Conservation (phyloP, 2,113 vertebrate genomes). For the Apistogramma diplotaenia region DNA sequence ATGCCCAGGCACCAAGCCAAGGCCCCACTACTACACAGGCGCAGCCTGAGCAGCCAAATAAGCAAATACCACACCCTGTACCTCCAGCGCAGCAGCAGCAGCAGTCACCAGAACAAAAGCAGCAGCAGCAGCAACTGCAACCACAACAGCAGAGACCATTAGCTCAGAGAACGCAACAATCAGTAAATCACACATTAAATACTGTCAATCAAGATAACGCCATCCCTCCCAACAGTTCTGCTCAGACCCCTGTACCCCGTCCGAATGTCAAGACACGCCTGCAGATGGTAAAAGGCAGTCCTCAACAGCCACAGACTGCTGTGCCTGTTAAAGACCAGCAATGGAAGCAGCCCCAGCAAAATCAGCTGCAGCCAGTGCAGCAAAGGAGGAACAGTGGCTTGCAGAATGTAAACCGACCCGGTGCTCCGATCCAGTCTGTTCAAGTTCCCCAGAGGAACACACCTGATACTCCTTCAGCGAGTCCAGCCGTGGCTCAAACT, state of each 20-base stretch:
- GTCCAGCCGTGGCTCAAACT: constrained; percentile 60
- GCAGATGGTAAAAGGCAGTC: constrained; percentile 55
- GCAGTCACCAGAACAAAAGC: background rate
- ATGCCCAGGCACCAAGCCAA: constrained; percentile 70
- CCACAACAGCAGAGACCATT: constrained; percentile 61
- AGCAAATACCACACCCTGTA: constrained; percentile 20
- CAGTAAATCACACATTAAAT: constrained; percentile 34
- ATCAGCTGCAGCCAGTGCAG: constrained; percentile 56
- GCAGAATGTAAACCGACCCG: constrained; percentile 48
- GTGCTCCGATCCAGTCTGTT: constrained; percentile 52
- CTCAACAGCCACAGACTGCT: constrained; percentile 35
- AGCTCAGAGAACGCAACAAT: constrained; percentile 46
- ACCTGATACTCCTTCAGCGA: constrained; percentile 55
- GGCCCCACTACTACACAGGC: constrained; percentile 36
- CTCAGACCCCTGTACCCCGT: constrained; percentile 27
- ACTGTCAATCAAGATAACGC: constrained; percentile 40
- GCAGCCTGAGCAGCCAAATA: constrained; percentile 38
- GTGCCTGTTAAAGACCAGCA: constrained; percentile 41
- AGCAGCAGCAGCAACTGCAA: constrained; percentile 37
- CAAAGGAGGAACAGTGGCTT: constrained; percentile 52
- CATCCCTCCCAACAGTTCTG: constrained; percentile 41
- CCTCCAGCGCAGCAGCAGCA: constrained; percentile 13
- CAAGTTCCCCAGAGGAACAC: constrained; percentile 38
- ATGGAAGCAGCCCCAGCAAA: constrained; percentile 58
- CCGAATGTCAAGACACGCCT: constrained; percentile 70